Evolutionary conservation across 2,888 invertebrate genomes (phyloP).

Genomic region (Acanthosepion lycidas): DNA sequence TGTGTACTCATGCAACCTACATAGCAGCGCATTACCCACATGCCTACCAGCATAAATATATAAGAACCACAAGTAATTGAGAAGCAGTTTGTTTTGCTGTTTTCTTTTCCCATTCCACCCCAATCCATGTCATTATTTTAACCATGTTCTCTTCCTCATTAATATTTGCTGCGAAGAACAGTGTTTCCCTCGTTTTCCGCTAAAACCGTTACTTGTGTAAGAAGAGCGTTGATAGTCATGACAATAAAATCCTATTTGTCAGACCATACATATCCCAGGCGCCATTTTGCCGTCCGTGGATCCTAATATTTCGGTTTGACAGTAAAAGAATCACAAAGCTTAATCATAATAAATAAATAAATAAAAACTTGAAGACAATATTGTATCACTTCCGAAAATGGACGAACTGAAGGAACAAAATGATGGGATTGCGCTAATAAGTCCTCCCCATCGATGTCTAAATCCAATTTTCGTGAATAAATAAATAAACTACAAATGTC

Average conservation of each 20-base stretch:
- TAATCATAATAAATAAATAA: slow-evolving; percentile 22
- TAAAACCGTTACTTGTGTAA: slow-evolving; percentile 8
- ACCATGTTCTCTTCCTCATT: slow-evolving; percentile 20
- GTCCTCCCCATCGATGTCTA: neutral
- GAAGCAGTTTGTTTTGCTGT: neutral
- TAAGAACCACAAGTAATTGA: neutral
- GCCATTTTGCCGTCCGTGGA: slow-evolving; percentile 13
- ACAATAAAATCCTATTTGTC: slow-evolving; percentile 22
- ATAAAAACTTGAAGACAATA: neutral
- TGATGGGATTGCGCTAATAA: neutral
- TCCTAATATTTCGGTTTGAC: neutral
- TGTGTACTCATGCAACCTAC: neutral
- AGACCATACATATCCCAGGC: slow-evolving; percentile 10
- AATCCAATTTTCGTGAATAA: neutral
- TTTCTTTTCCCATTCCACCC: neutral
- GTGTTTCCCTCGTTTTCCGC: neutral
- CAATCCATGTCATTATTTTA: neutral
- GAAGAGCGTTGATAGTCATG: neutral
- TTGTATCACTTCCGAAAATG: neutral
- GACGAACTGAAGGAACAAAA: neutral
- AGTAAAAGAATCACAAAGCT: neutral
- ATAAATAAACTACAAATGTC: neutral
- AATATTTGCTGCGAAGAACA: slow-evolving; percentile 8
- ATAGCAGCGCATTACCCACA: neutral
- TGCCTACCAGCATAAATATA: slow-evolving; percentile 20